Base-by-base conservation (phyloP, 2,888 invertebrate genomes). In the Erebia ligea region DNA sequence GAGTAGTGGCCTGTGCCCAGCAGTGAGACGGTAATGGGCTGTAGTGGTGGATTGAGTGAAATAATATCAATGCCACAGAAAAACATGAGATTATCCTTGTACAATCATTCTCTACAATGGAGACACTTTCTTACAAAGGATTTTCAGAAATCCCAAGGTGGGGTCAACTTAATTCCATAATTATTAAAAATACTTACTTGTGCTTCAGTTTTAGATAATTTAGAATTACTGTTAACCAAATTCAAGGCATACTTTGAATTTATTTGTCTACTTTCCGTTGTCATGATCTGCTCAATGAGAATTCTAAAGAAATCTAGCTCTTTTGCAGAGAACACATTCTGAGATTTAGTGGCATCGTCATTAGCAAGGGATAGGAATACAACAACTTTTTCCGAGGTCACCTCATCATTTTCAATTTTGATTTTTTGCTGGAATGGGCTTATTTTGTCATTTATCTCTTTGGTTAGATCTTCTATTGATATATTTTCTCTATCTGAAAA, bases 281-380 rank as follows among this genome's bases (percentile, higher is more conserved):
- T 84, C 84, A 93, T 88, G 48, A 93, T 91, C 66, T 91, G 84
- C 73, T 91, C 90, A 65, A 93, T 81, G 0, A 93, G 77, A 3
- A 89, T 70, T 67, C 91, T 86, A 70, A 91, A 93, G 73, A 86
- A 92, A 70, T 92, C 90, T n/a, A 92, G 73, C 71, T 92, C 90
- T 2, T 79, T 83, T 0, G 85, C 79, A 1, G 84, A 81, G 75
- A 92, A 93, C 8, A 91, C 62, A 73, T 87, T 89, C 71, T 93
- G 92, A 0, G 90, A 80, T 77, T 90, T 91, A 0, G 91, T 86
- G 4, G 89, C 86, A 65, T 87, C 87, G 78, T 92, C 92, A 77
- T 82, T 84, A 1, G 87, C 89, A 2, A 89, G 80, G 1, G 88
- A 89, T 3, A 92, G 70, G 71, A 91, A 92, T 21, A 93, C 80